phyloP scores from a whole-genome alignment of 2,113 vertebrate species.

The Hypocryptadius cinnamomeus region DNA sequence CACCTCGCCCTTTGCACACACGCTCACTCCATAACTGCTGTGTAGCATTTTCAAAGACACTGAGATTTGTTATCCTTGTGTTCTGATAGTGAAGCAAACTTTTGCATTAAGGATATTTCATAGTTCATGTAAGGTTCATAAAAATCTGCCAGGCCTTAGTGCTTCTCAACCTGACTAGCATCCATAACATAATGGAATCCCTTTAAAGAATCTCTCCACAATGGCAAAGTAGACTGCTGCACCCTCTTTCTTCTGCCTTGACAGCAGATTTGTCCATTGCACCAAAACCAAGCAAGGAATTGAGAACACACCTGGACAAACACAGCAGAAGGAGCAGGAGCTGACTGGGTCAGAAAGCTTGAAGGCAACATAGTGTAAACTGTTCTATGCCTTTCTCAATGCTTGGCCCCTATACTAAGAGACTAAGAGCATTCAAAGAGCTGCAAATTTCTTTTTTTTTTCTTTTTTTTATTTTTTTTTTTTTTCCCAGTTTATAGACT shows the following conservation, averaged over 20 bases:
- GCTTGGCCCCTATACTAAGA: neutral
- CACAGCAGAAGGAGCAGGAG: slow-evolving; percentile 10
- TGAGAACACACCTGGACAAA: slow-evolving; percentile 46
- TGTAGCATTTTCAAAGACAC: neutral
- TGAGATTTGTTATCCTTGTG: neutral
- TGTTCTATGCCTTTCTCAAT: neutral
- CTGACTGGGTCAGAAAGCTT: slow-evolving; percentile 3
- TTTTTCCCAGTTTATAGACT: neutral
- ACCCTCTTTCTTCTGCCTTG: neutral
- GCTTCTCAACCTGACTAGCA: neutral
- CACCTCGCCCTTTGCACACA: neutral
- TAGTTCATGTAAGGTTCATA: neutral
- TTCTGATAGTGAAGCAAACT: neutral
- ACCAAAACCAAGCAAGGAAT: neutral
- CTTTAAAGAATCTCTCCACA: neutral
- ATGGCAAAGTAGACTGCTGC: neutral
- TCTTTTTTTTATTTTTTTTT: neutral
- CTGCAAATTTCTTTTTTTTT: neutral
- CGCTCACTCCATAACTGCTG: neutral
- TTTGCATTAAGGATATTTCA: neutral
- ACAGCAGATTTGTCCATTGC: neutral
- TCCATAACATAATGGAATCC: neutral
- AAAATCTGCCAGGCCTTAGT: neutral
- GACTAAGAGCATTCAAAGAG: neutral
- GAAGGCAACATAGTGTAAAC: neutral